phyloP scores from a whole-genome alignment of 2,797 vertebrate species.

The Nasua narica region DNA sequence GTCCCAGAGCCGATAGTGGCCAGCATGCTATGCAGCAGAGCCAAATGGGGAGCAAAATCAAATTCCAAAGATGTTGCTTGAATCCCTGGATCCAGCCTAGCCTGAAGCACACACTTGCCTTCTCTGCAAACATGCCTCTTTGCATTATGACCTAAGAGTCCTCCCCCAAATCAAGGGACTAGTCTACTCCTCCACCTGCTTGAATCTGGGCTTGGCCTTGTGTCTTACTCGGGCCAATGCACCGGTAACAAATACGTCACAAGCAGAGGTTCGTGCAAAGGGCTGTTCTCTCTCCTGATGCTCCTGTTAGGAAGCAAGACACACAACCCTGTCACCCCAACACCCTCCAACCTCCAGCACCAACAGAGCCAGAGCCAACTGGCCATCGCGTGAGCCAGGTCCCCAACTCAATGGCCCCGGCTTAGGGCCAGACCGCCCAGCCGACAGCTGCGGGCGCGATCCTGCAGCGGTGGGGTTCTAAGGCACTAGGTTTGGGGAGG shows the following conservation, averaged over 20 bases:
- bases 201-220: neutral
- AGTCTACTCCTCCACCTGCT: neutral
- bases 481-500: neutral
- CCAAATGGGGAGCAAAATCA: neutral
- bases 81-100: neutral
- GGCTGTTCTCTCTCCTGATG: neutral
- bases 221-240: neutral
- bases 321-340: fast-evolving
- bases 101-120: neutral
- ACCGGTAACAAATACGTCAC: neutral
- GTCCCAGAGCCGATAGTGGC: neutral
- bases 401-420: fast-evolving
- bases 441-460: neutral
- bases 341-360: neutral
- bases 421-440: neutral
- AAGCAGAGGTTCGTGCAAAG: neutral
- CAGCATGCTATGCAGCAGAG: neutral
- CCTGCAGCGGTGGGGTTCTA: fast-evolving
- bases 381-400: fast-evolving
- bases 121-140: neutral
- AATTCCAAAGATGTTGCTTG: neutral
- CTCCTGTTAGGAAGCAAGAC: neutral
- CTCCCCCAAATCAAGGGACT: neutral
- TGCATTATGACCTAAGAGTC: neutral
- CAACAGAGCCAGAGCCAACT: neutral